Percentiles rank a stretch among this genome's conserved stretches.
Evolutionary conservation across 64 coral and sea anemone species (phyloP).

Genomic region (Porites lutea): DNA sequence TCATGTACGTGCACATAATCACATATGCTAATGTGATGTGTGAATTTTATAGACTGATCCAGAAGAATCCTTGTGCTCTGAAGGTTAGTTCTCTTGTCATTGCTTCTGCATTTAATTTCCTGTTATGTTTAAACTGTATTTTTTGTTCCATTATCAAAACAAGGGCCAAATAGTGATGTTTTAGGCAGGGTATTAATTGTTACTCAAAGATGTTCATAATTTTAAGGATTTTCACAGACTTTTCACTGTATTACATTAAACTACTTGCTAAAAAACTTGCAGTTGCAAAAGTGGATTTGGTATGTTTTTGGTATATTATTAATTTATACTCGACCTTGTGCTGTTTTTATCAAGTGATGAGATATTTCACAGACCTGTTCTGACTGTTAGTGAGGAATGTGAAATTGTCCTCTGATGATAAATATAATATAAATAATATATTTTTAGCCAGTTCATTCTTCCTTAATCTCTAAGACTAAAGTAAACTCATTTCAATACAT

Average conservation of each 20-base stretch:
- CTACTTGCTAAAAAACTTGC: background rate
- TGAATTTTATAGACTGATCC: too few species aligned
- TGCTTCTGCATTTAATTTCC: too few species aligned
- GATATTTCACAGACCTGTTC: slow-evolving; percentile 57
- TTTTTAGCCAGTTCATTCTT: background rate
- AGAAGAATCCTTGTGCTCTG: background rate
- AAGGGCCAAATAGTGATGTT: too few species aligned
- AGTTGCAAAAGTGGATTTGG: background rate
- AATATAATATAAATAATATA: background rate
- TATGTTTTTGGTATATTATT: background rate
- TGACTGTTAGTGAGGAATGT: slow-evolving; percentile 27
- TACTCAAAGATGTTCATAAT: too few species aligned
- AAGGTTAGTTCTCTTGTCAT: background rate
- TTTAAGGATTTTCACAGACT: too few species aligned
- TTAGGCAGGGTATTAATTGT: too few species aligned
- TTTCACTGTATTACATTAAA: too few species aligned
- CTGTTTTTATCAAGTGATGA: slow-evolving; percentile 12
- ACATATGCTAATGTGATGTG: too few species aligned
- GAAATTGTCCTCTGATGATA: slow-evolving; percentile 40
- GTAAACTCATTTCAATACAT: too few species aligned
- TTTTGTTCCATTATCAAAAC: too few species aligned
- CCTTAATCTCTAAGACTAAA: background rate
- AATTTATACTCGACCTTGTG: background rate
- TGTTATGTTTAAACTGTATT: too few species aligned
- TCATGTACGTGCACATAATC: too few species aligned